Evolutionary conservation across 2,888 invertebrate species (phyloP).

Genomic region (Troides helena): DNA sequence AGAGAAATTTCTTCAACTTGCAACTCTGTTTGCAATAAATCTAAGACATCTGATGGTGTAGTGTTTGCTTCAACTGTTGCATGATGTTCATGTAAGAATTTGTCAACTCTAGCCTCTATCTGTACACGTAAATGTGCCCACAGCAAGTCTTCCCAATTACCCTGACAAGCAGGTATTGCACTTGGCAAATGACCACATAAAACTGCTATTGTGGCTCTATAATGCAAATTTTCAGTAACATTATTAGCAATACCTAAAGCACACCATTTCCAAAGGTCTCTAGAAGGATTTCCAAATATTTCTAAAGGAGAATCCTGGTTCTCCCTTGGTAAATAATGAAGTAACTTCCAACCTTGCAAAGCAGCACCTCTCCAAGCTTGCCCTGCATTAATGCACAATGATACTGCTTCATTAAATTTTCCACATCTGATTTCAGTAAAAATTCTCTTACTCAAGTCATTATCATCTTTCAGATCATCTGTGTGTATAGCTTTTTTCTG

Average conservation of each 20-base stretch:
- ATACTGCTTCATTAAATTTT: constrained; percentile 90
- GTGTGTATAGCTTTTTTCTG: constrained; percentile 90
- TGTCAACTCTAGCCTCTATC: constrained; percentile 92
- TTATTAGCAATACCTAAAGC: constrained; percentile 83
- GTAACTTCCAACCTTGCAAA: constrained; percentile 93
- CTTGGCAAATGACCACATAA: constrained; percentile 91
- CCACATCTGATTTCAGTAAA: constrained; percentile 92
- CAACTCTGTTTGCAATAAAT: constrained; percentile 63
- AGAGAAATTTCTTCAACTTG: constrained; percentile 63
- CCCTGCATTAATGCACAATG: constrained; percentile 90
- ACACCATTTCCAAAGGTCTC: constrained; percentile 89
- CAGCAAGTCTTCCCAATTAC: constrained; percentile 93
- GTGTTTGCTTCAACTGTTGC: constrained; percentile 69
- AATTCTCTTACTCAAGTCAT: constrained; percentile 78
- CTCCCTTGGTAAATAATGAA: constrained; percentile 91
- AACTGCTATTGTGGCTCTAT: constrained; percentile 85
- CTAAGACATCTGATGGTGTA: constrained; percentile 63
- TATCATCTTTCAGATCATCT: constrained; percentile 90
- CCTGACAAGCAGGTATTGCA: constrained; percentile 85
- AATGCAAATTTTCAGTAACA: constrained; percentile 77
- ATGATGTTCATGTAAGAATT: constrained; percentile 71
- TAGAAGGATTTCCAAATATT: constrained; percentile 90
- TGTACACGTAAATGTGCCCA: constrained; percentile 93
- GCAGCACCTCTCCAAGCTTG: constrained; percentile 96
- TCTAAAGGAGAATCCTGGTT: constrained; percentile 71